Conservation (phyloP, 2,888 invertebrate genomes). For the Boloria selene region DNA sequence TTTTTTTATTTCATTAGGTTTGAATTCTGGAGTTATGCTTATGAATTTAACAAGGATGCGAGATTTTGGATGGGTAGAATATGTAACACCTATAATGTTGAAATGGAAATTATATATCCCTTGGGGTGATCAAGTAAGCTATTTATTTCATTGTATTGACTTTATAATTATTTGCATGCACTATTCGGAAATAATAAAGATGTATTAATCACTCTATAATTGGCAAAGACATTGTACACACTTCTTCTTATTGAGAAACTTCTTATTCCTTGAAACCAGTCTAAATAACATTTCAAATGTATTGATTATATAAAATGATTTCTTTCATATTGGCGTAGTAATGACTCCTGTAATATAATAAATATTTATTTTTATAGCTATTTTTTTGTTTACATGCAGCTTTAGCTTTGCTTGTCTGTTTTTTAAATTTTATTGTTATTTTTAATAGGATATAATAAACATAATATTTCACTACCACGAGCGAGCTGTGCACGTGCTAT, state of each 20-base stretch:
- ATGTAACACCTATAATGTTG: conserved; percentile 91
- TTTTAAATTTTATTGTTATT: conserved; percentile 26
- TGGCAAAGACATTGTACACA: no score
- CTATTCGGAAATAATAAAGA: no score
- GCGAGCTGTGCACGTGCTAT: conserved; percentile 89
- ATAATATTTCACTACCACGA: conserved; percentile 92
- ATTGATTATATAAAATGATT: no score
- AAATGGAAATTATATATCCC: conserved; percentile 93
- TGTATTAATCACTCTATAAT: no score
- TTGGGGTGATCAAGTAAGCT: conserved; percentile 97
- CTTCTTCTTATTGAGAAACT: no score
- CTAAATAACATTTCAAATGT: no score
- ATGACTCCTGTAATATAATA: not conserved
- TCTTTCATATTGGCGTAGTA: not conserved
- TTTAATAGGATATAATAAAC: conserved; percentile 91
- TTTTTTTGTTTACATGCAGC: no score
- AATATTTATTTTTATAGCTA: no score
- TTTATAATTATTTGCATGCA: no score
- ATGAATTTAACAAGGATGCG: conserved; percentile 98
- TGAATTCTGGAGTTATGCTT: conserved; percentile 98
- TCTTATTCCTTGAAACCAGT: no score
- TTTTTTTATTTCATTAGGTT: conserved; percentile 80
- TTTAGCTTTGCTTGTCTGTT: no score
- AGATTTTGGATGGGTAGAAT: conserved; percentile 91
- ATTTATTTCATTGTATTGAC: not conserved